phyloP scores from a whole-genome alignment of 2,888 invertebrate species.

The Perizoma flavofasciatum region DNA sequence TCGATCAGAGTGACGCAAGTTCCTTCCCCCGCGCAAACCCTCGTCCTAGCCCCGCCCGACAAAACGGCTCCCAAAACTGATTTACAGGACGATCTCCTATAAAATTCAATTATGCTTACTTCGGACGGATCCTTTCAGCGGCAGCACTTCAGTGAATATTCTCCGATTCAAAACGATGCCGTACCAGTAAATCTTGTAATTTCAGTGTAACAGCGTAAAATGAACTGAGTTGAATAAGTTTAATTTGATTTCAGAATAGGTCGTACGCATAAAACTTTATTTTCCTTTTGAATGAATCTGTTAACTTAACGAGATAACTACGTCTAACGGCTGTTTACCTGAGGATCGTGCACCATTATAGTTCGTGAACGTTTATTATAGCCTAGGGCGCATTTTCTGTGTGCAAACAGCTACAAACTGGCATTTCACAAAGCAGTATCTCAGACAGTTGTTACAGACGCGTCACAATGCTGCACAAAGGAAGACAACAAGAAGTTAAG shows the following conservation, averaged over 20 bases:
- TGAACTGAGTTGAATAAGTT: background rate
- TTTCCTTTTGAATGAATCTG: background rate
- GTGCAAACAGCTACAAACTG: conserved; percentile 14
- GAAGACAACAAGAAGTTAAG: background rate
- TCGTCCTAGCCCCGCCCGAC: conserved; percentile 38
- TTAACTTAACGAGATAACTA: background rate
- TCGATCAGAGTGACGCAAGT: conserved; percentile 76
- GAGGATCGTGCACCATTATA: too few species aligned
- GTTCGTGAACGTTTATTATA: conserved; percentile 3
- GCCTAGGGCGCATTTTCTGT: conserved; percentile 2
- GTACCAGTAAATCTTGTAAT: conserved; percentile 13
- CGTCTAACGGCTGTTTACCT: too few species aligned
- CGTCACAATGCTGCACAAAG: conserved; percentile 11
- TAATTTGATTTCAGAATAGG: conserved; percentile 3
- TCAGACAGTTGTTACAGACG: conserved; percentile 1
- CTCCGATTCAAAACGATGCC: conserved; percentile 21
- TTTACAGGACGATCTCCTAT: conserved; percentile 53
- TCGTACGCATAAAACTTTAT: background rate
- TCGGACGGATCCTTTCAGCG: conserved; percentile 34
- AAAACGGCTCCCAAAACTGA: conserved; percentile 55
- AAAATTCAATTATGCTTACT: conserved; percentile 46
- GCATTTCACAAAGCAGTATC: conserved; percentile 5
- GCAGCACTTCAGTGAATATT: conserved; percentile 27
- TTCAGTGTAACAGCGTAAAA: conserved; percentile 6
- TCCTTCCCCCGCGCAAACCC: conserved; percentile 42